Conservation (phyloP, 2,888 invertebrate species). For the Harpalus rubripes region DNA sequence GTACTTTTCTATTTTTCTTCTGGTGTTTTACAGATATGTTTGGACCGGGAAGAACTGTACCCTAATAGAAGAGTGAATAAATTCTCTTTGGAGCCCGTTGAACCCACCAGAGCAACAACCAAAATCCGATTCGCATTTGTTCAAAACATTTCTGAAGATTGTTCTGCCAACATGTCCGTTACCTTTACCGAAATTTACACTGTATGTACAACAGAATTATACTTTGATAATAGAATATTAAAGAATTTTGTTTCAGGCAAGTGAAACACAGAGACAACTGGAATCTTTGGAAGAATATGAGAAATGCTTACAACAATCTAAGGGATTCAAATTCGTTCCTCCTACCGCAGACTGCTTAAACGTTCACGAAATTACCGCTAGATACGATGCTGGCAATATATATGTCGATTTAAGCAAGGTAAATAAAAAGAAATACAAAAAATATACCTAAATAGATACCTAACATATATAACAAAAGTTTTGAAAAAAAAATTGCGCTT, state of each 20-base stretch:
- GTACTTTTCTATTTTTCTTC: not conserved
- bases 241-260: conserved; percentile 1
- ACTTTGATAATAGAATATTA: not conserved
- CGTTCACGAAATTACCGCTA: not conserved
- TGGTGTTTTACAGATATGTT: conserved; percentile 18
- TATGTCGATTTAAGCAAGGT: conserved; percentile 4
- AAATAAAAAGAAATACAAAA: too few species aligned
- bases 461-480: too few species aligned
- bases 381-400: conserved; percentile 10
- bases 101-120: conserved; percentile 5
- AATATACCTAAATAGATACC: too few species aligned
- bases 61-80: conserved; percentile 31
- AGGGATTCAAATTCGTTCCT: conserved; percentile 24
- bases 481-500: too few species aligned
- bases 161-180: not conserved
- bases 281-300: conserved; percentile 25
- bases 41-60: conserved; percentile 35
- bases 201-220: conserved; percentile 5
- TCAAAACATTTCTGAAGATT: conserved; percentile 8
- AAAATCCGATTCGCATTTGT: not conserved
- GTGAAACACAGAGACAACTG: conserved; percentile 16
- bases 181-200: conserved; percentile 32
- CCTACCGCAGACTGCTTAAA: conserved; percentile 2
- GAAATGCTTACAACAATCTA: conserved; percentile 1
- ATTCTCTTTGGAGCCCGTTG: conserved; percentile 29